Evolutionary conservation across 2,888 invertebrate genomes (phyloP).

Genomic region (Pheosia gnoma): DNA sequence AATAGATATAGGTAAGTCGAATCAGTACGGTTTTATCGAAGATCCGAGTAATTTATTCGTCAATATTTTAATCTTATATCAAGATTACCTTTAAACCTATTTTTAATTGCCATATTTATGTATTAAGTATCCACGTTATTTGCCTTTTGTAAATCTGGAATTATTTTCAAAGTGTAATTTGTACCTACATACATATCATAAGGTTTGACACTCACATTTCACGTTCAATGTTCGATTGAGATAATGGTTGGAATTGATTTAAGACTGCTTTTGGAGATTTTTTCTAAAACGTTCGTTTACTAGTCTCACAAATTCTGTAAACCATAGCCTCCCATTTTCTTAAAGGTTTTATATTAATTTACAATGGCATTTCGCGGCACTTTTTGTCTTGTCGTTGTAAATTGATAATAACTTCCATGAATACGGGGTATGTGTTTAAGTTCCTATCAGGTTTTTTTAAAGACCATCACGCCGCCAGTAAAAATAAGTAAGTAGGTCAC

Average conservation of each 20-base stretch:
- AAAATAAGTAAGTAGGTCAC: constrained; percentile 55
- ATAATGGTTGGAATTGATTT: constrained; percentile 78
- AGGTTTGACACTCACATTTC: constrained; percentile 37
- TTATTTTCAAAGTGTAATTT: constrained; percentile 49
- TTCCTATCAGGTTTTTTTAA: constrained; percentile 53
- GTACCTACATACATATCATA: constrained; percentile 69
- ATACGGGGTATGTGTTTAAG: constrained; percentile 41
- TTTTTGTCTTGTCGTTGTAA: too few species aligned
- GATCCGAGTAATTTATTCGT: constrained; percentile 78
- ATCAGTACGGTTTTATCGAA: constrained; percentile 74
- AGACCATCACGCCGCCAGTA: constrained; percentile 44
- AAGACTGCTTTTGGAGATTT: constrained; percentile 76
- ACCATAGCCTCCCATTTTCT: constrained; percentile 22
- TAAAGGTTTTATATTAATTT: too few species aligned
- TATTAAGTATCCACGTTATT: constrained; percentile 74
- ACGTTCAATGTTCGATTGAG: constrained; percentile 46
- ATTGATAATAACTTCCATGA: too few species aligned
- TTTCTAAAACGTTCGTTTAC: constrained; percentile 52
- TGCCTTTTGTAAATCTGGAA: constrained; percentile 57
- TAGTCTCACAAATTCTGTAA: constrained; percentile 51
- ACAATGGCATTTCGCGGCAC: too few species aligned
- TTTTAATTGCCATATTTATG: constrained; percentile 82
- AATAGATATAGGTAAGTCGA: constrained; percentile 58
- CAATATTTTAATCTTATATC: constrained; percentile 78
- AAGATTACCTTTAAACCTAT: constrained; percentile 79